Evolutionary conservation across 2,797 vertebrate genomes (phyloP).

Genomic region (Amblyopsis hoosieri): DNA sequence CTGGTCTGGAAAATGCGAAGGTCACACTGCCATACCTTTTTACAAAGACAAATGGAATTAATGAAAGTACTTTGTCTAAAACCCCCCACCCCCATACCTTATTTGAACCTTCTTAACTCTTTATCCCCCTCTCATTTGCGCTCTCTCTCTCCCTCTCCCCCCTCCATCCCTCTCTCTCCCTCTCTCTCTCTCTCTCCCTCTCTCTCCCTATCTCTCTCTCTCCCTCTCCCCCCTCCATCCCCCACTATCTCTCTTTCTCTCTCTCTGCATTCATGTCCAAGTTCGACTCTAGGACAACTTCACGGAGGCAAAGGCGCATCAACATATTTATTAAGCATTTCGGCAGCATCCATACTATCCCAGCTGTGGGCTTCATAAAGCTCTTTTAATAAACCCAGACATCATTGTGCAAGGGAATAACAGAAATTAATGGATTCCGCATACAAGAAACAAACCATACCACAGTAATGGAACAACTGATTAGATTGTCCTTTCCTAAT

Average conservation of each 20-base stretch:
- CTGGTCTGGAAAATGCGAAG: conserved; percentile 83
- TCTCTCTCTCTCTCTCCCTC: conserved; percentile 15
- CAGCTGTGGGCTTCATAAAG: conserved; percentile 52
- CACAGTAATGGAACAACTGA: conserved; percentile 54
- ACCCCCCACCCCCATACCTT: conserved; percentile 15
- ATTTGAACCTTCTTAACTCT: conserved; percentile 26
- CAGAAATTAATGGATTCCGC: conserved; percentile 24
- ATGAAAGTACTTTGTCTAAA: conserved; percentile 80
- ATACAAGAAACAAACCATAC: conserved; percentile 56
- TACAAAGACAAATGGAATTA: conserved; percentile 90
- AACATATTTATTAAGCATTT: conserved; percentile 52
- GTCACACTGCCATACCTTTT: conserved; percentile 85
- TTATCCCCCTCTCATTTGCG: background rate
- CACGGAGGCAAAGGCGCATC: conserved; percentile 22
- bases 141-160: background rate
- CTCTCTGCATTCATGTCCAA: conserved; percentile 26
- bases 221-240: too few species aligned
- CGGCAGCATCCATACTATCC: conserved; percentile 1
- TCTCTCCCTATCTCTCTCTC: too few species aligned
- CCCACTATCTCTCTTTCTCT: background rate
- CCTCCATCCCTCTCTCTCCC: conserved; percentile 15
- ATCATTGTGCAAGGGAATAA: conserved; percentile 25
- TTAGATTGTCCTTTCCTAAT: conserved; percentile 62
- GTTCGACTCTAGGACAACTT: conserved; percentile 31
- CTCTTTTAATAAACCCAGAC: conserved; percentile 66